phyloP scores from a whole-genome alignment of 2,888 invertebrate genomes.

The Hypolimnas misippus region DNA sequence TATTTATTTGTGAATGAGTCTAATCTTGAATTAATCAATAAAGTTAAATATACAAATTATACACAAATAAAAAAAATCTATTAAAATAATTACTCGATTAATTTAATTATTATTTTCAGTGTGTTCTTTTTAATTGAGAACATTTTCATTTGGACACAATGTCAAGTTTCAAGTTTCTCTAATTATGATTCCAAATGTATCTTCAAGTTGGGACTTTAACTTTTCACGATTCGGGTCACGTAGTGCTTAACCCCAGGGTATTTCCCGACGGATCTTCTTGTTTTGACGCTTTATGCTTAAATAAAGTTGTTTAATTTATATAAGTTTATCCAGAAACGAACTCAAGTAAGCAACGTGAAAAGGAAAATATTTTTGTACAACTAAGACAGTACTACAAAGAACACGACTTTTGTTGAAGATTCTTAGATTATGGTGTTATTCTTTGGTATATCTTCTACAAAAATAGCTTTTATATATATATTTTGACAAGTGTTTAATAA shows the following conservation, averaged over 20 bases:
- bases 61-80: too few species aligned
- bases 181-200: slow-evolving; percentile 72
- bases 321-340: background rate
- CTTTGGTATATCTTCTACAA: background rate
- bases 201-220: slow-evolving; percentile 62
- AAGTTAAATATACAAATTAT: too few species aligned
- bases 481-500: background rate
- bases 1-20: too few species aligned
- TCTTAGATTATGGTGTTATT: background rate
- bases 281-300: slow-evolving; percentile 62
- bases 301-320: slow-evolving; percentile 45
- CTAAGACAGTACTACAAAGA: background rate
- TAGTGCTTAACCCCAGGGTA: slow-evolving; percentile 63
- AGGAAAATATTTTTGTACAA: slow-evolving; percentile 1
- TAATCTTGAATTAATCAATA: too few species aligned
- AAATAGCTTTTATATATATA: background rate
- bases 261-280: slow-evolving; percentile 66
- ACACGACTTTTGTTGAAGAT: background rate
- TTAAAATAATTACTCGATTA: slow-evolving; percentile 2
- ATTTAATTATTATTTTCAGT: background rate
- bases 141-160: slow-evolving; percentile 28
- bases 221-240: slow-evolving; percentile 67
- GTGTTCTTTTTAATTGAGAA: slow-evolving; percentile 28
- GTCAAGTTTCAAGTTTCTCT: slow-evolving; percentile 38
- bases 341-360: background rate